Evolutionary conservation across 2,113 vertebrate species (phyloP).

Genomic region (Phalacrocorax pelagicus): DNA sequence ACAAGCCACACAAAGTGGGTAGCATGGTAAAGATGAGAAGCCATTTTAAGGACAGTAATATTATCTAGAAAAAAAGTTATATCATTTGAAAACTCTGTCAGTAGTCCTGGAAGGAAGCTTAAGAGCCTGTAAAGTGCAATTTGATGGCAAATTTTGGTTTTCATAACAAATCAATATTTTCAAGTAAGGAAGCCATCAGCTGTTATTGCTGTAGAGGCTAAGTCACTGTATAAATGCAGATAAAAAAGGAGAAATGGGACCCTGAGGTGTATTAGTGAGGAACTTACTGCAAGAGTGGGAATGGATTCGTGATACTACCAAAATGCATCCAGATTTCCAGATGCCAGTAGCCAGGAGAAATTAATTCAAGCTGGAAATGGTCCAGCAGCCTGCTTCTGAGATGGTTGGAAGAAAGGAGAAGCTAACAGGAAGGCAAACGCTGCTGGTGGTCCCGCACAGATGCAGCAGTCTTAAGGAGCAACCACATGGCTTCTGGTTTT

Average conservation of each 20-base stretch:
- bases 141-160: background rate
- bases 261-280: background rate
- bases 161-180: background rate
- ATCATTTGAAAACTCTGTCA: background rate
- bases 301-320: background rate
- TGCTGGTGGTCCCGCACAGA: background rate
- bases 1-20: background rate
- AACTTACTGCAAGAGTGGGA: background rate
- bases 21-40: accelerated
- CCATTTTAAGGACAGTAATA: background rate
- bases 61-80: background rate
- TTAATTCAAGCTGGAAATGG: background rate
- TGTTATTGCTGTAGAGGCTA: background rate
- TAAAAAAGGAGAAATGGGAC: background rate
- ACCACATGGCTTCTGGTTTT: background rate
- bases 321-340: background rate
- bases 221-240: background rate
- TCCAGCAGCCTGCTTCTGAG: background rate
- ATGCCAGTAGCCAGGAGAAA: background rate
- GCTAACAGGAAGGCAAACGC: background rate
- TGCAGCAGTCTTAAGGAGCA: background rate
- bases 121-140: background rate
- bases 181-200: background rate
- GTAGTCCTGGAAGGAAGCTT: background rate
- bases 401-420: background rate